phyloP scores from a whole-genome alignment of 1,140 invertebrate species.

The Drosophila tsacasi region DNA sequence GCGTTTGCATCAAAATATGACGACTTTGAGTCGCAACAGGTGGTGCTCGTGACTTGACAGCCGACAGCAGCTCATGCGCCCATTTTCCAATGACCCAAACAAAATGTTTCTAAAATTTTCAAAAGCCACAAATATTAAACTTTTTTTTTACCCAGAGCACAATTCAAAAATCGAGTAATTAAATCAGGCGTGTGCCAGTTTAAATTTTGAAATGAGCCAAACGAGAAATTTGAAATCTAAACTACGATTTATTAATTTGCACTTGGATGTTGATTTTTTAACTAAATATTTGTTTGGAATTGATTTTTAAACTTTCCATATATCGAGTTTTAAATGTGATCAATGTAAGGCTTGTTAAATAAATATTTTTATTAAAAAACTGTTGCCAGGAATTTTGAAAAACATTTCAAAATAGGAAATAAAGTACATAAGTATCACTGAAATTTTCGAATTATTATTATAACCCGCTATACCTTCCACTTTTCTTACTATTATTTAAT shows the following conservation, averaged over 20 bases:
- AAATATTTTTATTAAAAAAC: no score
- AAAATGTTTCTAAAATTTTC: background rate
- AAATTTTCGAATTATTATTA: background rate
- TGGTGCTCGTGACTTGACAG: slow-evolving; percentile 6
- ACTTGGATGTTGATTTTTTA: background rate
- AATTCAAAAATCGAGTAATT: background rate
- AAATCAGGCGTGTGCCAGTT: background rate
- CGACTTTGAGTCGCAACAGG: slow-evolving; percentile 8
- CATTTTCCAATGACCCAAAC: background rate
- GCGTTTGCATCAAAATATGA: background rate
- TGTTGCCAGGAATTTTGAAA: no score
- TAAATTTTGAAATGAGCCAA: slow-evolving; percentile 13
- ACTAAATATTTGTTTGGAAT: background rate
- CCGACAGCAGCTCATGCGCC: background rate
- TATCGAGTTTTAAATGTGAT: background rate
- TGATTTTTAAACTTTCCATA: background rate
- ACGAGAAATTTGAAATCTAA: background rate
- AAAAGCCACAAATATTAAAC: background rate
- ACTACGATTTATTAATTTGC: background rate
- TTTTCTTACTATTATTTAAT: background rate
- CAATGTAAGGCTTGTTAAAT: background rate
- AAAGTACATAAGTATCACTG: no score
- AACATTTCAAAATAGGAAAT: no score
- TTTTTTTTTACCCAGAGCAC: slow-evolving; percentile 1
- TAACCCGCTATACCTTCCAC: background rate